Evolutionary conservation across 1,140 invertebrate genomes (phyloP).

Genomic region (Mya arenaria): DNA sequence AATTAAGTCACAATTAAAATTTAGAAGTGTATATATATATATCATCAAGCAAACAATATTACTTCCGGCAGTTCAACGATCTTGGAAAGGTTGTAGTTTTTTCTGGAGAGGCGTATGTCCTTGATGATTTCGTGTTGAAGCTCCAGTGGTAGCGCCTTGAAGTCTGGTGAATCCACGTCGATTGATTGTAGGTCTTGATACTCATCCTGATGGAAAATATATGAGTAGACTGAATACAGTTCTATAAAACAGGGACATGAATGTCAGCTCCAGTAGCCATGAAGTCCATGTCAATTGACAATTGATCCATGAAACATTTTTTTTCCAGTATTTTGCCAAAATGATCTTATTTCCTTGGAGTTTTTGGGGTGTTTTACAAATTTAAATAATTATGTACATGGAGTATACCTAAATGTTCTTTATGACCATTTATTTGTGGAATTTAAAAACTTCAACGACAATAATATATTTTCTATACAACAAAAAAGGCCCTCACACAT

Average conservation of each 20-base stretch:
- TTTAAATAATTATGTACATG: too few relatives aligned
- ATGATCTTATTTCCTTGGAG: background rate
- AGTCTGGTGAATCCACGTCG: constrained; percentile 90
- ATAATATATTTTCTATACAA: too few relatives aligned
- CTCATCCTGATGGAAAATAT: constrained; percentile 57
- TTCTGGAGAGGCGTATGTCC: constrained; percentile 95
- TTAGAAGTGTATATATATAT: too few relatives aligned
- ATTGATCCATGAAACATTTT: background rate
- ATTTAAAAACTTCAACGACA: too few relatives aligned
- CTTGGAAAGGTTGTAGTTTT: constrained; percentile 85
- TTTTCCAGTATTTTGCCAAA: background rate
- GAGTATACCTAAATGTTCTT: too few relatives aligned
- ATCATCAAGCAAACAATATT: too few relatives aligned
- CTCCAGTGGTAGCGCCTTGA: constrained; percentile 91
- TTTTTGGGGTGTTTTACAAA: too few relatives aligned
- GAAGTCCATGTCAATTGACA: background rate
- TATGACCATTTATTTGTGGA: too few relatives aligned
- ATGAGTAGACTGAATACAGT: background rate
- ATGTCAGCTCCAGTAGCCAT: too few relatives aligned
- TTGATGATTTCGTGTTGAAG: constrained; percentile 95
- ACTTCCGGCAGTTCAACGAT: constrained; percentile 60
- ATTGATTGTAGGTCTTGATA: constrained; percentile 87
- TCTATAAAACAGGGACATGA: too few relatives aligned
- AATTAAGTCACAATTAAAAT: too few relatives aligned
- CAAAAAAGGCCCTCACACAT: too few relatives aligned